Evolutionary conservation across 2,888 invertebrate genomes (phyloP).

Genomic region (Chaetoderma sp.): DNA sequence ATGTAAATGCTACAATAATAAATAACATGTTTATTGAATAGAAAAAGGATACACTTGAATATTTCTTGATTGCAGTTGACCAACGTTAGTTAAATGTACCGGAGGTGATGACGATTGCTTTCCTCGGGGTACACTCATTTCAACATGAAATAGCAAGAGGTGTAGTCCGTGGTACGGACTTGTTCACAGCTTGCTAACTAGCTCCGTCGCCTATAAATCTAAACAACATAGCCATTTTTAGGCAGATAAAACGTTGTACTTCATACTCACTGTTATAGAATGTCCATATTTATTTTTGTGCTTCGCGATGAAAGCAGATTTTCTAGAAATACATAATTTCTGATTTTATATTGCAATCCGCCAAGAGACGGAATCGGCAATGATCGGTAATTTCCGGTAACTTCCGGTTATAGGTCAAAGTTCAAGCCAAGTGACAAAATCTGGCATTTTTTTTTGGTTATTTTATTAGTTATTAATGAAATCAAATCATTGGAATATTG

Average conservation of each 20-base stretch:
- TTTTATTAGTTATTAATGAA: no score
- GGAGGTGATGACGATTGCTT: slow-evolving; percentile 58
- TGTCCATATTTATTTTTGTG: no score
- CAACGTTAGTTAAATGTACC: slow-evolving; percentile 49
- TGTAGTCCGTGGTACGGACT: slow-evolving; percentile 58
- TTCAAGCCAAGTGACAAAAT: slow-evolving; percentile 4
- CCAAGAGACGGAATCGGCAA: slow-evolving; percentile 62
- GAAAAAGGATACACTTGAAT: slow-evolving; percentile 48
- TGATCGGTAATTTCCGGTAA: slow-evolving; percentile 46
- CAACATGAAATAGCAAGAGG: slow-evolving; percentile 52
- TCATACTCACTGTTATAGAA: slow-evolving; percentile 36
- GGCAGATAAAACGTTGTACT: slow-evolving; percentile 25
- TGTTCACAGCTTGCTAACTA: slow-evolving; percentile 61
- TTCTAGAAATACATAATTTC: no score
- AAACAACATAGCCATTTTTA: slow-evolving; percentile 39
- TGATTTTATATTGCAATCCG: no score
- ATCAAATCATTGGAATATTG: no score
- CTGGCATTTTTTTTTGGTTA: slow-evolving; percentile 15
- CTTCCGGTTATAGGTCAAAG: slow-evolving; percentile 42
- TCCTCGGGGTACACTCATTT: slow-evolving; percentile 60
- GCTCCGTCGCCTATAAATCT: slow-evolving; percentile 60
- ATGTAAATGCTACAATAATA: no score
- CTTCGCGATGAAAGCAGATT: no score
- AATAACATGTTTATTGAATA: no score
- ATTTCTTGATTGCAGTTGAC: slow-evolving; percentile 48